These are phyloP conservation scores for Passer montanus DNA, from an alignment of 2,113 vertebrate species.

Conservation along the genomic window DNA sequence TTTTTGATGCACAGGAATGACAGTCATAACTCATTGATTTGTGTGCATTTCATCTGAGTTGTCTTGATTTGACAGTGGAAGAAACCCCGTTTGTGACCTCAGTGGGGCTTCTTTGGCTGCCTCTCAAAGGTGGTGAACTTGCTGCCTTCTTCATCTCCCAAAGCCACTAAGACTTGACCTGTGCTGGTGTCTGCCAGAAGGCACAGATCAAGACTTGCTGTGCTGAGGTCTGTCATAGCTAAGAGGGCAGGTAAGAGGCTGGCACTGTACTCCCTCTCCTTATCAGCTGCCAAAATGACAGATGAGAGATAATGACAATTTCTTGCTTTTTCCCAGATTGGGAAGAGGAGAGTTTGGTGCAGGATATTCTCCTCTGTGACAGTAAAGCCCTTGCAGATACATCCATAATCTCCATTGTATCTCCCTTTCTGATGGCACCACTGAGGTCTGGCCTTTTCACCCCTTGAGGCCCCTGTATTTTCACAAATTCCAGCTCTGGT, in stretches of 20 bases:
- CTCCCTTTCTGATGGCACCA: neutral
- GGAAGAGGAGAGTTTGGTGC: neutral
- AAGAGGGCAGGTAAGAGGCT: neutral
- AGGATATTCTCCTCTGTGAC: neutral
- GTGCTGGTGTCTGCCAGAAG: neutral
- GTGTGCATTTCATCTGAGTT: neutral
- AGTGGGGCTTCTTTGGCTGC: neutral
- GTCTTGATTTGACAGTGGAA: neutral
- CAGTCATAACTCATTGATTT: neutral
- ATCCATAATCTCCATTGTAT: too few species aligned
- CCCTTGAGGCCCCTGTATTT: neutral
- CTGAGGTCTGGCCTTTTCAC: neutral
- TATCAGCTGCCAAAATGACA: neutral
- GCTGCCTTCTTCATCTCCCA: neutral
- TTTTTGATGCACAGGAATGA: neutral
- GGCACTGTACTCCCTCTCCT: rapidly evolving
- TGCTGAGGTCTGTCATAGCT: neutral
- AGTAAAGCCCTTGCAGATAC: neutral
- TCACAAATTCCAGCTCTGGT: neutral
- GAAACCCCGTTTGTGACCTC: neutral
- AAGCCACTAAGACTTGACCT: neutral
- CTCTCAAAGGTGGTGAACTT: neutral
- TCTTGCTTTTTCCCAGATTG: neutral
- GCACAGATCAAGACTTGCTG: neutral
- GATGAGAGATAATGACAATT: neutral